Evolutionary conservation across 2,113 vertebrate genomes (phyloP).

Genomic region (Syrrhaptes paradoxus): DNA sequence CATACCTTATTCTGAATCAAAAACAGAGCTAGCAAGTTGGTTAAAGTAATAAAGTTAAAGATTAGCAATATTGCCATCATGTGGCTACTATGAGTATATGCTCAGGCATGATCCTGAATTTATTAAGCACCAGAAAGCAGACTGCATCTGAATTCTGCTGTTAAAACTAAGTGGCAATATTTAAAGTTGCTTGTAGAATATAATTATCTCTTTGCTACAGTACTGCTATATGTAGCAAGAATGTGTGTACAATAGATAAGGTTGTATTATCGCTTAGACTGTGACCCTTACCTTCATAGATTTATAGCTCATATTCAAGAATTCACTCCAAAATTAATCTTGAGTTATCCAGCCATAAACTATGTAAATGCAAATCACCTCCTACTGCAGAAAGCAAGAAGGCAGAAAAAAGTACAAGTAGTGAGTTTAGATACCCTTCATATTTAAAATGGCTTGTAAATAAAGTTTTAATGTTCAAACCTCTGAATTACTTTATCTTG

Average conservation of each 20-base stretch:
- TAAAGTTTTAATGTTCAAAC: neutral
- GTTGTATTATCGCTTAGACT: neutral
- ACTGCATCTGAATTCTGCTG: neutral
- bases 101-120: neutral
- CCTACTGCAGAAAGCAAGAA: neutral
- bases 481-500: neutral
- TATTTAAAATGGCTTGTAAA: neutral
- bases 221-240: neutral
- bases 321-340: neutral
- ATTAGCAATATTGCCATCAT: constrained; percentile 65
- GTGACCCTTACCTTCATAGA: neutral
- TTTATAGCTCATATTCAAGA: neutral
- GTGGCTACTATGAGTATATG: constrained; percentile 31
- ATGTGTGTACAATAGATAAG: neutral
- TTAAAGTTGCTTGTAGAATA: neutral
- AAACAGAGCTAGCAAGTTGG: neutral
- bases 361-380: neutral
- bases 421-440: neutral
- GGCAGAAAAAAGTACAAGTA: neutral
- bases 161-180: neutral
- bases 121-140: neutral
- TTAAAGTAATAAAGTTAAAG: neutral
- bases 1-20: neutral
- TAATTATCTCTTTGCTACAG: neutral
- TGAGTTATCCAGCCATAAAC: neutral